Evolutionary conservation across 2,113 vertebrate genomes (phyloP).

Genomic region (Serinus canaria): DNA sequence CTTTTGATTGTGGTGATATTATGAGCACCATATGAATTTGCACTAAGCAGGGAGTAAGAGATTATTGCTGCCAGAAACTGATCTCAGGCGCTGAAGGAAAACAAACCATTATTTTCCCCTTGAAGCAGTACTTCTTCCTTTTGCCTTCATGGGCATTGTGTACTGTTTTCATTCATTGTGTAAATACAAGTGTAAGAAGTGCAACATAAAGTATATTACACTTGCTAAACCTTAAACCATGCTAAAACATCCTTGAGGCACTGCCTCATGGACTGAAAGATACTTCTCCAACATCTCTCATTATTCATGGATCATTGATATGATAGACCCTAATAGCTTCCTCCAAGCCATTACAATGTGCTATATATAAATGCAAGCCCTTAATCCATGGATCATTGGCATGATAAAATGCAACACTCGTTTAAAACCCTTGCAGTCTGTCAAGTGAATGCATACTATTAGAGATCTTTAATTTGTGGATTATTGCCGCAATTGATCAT

Average conservation of each 20-base stretch:
- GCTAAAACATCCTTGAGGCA: neutral
- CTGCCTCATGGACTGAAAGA: neutral
- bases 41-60: neutral
- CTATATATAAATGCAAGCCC: conserved; percentile 16
- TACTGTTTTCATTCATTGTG: neutral
- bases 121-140: neutral
- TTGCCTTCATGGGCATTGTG: neutral
- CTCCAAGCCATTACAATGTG: neutral
- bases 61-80: neutral
- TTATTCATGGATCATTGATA: conserved; percentile 39
- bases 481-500: conserved; percentile 29
- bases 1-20: neutral
- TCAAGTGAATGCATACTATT: neutral
- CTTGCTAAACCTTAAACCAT: conserved; percentile 16
- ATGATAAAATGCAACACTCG: neutral
- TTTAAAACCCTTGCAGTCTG: conserved; percentile 15
- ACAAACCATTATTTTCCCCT: neutral
- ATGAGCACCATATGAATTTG: neutral
- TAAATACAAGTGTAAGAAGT: neutral
- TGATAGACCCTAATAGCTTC: neutral
- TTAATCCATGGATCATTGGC: conserved; percentile 24
- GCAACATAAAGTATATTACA: neutral
- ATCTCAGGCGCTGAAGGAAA: neutral
- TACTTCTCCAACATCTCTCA: neutral
- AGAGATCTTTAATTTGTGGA: conserved; percentile 11